Conservation (phyloP, 2,888 invertebrate genomes). For the Acleris sparsana region DNA sequence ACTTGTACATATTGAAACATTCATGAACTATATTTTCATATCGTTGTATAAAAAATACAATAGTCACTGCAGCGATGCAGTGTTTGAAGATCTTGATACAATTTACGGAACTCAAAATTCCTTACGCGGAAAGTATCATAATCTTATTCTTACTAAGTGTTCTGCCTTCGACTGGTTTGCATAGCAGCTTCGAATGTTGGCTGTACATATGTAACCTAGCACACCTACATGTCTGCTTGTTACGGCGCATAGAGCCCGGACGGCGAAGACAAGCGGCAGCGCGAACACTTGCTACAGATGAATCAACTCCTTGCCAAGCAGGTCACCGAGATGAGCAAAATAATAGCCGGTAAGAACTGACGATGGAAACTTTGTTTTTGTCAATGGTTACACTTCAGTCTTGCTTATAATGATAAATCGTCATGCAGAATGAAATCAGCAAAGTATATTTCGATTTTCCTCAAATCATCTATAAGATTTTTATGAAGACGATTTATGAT, state of each 20-base stretch:
- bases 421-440: background rate
- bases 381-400: constrained; percentile 3
- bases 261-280: constrained; percentile 92
- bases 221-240: constrained; percentile 67
- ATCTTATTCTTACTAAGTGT: background rate
- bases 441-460: too few relatives aligned
- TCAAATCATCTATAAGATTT: background rate
- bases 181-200: constrained; percentile 78
- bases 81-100: too few relatives aligned
- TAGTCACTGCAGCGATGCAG: too few relatives aligned
- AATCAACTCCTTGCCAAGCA: constrained; percentile 96
- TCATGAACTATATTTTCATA: too few relatives aligned
- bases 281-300: constrained; percentile 94
- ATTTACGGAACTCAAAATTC: too few relatives aligned
- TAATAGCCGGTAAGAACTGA: constrained; percentile 92
- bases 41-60: too few relatives aligned
- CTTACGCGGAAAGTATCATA: too few relatives aligned
- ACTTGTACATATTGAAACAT: background rate
- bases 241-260: constrained; percentile 86
- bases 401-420: constrained; percentile 26
- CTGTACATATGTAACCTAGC: constrained; percentile 68
- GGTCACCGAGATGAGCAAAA: constrained; percentile 97
- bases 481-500: constrained; percentile 25
- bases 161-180: constrained; percentile 46
- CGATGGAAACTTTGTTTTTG: constrained; percentile 37